Evolutionary conservation across 2,797 vertebrate genomes (phyloP).

Genomic region (Phaenicophaeus curvirostris): DNA sequence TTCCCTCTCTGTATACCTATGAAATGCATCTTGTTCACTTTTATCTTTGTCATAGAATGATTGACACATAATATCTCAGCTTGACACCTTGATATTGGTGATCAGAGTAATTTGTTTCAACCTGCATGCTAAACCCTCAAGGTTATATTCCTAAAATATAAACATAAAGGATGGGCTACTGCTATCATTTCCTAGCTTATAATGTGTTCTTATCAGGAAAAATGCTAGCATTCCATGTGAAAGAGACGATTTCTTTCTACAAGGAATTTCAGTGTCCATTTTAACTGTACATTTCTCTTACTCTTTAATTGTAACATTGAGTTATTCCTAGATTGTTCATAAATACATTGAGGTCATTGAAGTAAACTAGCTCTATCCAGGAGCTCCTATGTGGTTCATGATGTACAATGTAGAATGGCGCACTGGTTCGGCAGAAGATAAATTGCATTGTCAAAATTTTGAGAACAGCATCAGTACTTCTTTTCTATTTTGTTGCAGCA

Average conservation of each 20-base stretch:
- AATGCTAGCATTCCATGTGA: background rate
- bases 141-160: slow-evolving; percentile 52
- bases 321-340: background rate
- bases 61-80: slow-evolving; percentile 57
- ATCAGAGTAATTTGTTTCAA: slow-evolving; percentile 62
- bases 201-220: background rate
- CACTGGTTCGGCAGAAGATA: background rate
- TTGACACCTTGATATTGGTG: slow-evolving; percentile 61
- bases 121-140: slow-evolving; percentile 39
- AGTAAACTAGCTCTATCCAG: background rate
- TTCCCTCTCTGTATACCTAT: slow-evolving; percentile 11
- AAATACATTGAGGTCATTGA: background rate
- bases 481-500: slow-evolving; percentile 1
- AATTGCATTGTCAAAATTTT: background rate
- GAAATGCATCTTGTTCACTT: slow-evolving; percentile 48
- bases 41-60: slow-evolving; percentile 55
- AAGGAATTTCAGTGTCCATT: background rate
- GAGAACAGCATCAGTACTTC: background rate
- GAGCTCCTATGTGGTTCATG: background rate
- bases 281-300: background rate
- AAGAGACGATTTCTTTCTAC: background rate
- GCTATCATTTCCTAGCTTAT: background rate
- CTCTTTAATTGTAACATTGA: background rate
- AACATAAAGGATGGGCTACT: slow-evolving; percentile 31
- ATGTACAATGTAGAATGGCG: background rate